phyloP scores from a whole-genome alignment of 2,113 vertebrate genomes.

The Dipodomys merriami region DNA sequence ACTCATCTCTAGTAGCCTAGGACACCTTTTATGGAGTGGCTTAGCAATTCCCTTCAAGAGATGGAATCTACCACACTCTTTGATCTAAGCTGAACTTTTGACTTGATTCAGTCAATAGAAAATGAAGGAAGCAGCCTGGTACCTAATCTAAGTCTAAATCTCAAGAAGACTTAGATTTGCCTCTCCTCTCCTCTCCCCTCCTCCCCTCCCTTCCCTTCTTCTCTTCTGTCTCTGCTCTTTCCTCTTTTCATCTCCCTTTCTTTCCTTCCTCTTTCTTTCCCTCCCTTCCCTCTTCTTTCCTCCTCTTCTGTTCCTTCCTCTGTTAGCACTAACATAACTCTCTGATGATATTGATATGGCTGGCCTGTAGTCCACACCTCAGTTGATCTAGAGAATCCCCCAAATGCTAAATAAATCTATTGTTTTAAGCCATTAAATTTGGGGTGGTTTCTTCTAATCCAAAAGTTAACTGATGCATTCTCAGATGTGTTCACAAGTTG shows the following conservation, averaged over 20 bases:
- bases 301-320: not conserved
- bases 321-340: no score
- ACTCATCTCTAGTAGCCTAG: not conserved
- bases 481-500: not conserved
- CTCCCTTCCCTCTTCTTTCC: no score
- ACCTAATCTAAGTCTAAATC: not conserved
- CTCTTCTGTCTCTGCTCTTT: not conserved
- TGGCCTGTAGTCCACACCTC: no score
- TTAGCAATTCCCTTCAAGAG: not conserved
- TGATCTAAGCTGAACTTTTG: not conserved
- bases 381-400: no score
- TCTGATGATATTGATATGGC: no score
- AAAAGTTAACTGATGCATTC: not conserved
- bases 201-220: not conserved
- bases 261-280: not conserved
- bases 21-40: not conserved
- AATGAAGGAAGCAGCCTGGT: not conserved
- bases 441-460: not conserved
- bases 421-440: no score
- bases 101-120: not conserved
- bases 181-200: not conserved
- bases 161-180: not conserved
- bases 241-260: not conserved
- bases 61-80: not conserved
- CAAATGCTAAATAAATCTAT: no score